Evolutionary conservation across 2,888 invertebrate species (phyloP).

Genomic region (Chrysina gloriosa): DNA sequence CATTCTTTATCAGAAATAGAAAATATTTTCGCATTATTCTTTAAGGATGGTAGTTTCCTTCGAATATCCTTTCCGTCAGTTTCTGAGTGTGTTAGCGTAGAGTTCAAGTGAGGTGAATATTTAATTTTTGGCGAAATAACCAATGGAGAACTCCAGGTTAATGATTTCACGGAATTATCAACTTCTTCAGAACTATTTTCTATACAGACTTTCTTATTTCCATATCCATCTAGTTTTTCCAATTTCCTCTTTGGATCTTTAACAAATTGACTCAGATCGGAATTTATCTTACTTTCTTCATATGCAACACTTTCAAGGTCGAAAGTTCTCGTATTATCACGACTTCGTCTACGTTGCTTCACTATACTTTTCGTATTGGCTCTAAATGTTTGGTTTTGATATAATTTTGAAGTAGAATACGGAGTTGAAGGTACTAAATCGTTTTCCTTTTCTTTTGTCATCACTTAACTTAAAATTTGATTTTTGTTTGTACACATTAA

Average conservation of each 20-base stretch:
- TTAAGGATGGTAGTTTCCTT: constrained; percentile 12
- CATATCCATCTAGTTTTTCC: not conserved
- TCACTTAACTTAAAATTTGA: not conserved
- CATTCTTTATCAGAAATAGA: constrained; percentile 33
- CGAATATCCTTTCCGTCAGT: not conserved
- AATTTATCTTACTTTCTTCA: constrained; percentile 7
- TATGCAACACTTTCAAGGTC: constrained; percentile 40
- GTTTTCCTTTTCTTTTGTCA: not conserved
- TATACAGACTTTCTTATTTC: constrained; percentile 30
- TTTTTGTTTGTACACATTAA: not conserved
- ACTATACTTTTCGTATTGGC: not conserved
- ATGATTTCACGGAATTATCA: constrained; percentile 45
- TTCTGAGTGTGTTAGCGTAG: not conserved
- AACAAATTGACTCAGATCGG: constrained; percentile 38
- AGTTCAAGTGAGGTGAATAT: constrained; percentile 53
- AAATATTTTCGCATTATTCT: not conserved
- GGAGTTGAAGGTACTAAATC: constrained; percentile 6
- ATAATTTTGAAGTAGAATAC: not conserved
- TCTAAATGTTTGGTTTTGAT: not conserved
- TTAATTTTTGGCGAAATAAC: constrained; percentile 55
- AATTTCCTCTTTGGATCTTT: constrained; percentile 37
- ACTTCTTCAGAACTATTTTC: constrained; percentile 30
- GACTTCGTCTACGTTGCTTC: not conserved
- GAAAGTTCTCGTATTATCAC: constrained; percentile 39
- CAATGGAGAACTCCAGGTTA: constrained; percentile 60